Evolutionary conservation across 2,888 invertebrate species (phyloP), one percentile per base, ranked within the genome.

Genomic region (Marasmarcha lunaedactyla): DNA sequence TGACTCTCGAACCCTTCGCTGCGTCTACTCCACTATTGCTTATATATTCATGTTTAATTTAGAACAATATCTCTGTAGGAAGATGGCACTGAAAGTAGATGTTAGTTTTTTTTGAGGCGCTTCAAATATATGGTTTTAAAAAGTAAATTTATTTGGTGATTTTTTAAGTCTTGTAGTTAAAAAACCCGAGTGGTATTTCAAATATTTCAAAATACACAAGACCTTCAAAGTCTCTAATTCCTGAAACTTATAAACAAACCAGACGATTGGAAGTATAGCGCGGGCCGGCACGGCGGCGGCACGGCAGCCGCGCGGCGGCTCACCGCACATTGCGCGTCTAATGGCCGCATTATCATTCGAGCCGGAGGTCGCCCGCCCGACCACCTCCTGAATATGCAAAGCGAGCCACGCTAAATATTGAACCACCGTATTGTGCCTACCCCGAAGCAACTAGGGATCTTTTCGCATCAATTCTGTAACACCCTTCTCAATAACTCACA

Each of bases 341-440:
- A 72, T 70, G 59, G 55, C 54, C 54, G 56, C 60, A 74, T 74
- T 74, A 71, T 71, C 65, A 72, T 72, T 71, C 68, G 53, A 55
- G 59, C 61, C 62, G 63, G 60, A 64, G 65, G 63, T 60, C 53
- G 51, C 57, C 61, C 58, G 53, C 52, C 62, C 61, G 57, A 60
- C 67, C 70, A 57, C 70, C 71, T 69, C 64, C 59, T 77, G 69
- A 71, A 72, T 76, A 77, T 77, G 73, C 73, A 72, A 71, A 73
- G 65, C 61, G 68, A 60, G 57, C 65, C 56, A 59, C 60, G 63
- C 66, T 65, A 70, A 71, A 73, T 69, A 71, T 71, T 64, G 63
- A 58, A 63, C 66, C 55, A 54, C 60, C 65, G 54, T 63, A 59
- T 65, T 63, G 59, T 56, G 55, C 52, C 56, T 55, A 30, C 30